Evolutionary conservation across 1,140 invertebrate species (phyloP).

Genomic region (Panagrolaimus sp.): DNA sequence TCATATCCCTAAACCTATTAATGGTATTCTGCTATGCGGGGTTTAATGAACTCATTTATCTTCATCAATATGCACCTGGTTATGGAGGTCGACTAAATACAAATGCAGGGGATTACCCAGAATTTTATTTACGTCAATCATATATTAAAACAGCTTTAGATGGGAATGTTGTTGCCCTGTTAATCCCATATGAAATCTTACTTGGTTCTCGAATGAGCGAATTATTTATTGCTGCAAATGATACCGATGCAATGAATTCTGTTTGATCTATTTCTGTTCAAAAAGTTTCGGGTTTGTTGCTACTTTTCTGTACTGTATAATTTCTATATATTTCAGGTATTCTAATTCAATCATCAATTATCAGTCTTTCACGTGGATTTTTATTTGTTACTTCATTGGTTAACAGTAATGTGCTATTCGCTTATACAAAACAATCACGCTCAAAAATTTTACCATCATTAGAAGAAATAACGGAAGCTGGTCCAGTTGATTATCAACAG

Average conservation of each 20-base stretch:
- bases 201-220: slow-evolving; percentile 83
- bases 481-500: neutral
- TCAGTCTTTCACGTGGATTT: slow-evolving; percentile 77
- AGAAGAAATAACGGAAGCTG: neutral
- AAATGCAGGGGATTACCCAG: slow-evolving; percentile 50
- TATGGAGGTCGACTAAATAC: slow-evolving; percentile 91
- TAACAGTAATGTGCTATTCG: slow-evolving; percentile 85
- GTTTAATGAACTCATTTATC: slow-evolving; percentile 62
- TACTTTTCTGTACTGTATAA: slow-evolving; percentile 2
- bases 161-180: too few relatives aligned
- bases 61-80: slow-evolving; percentile 85
- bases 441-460: neutral
- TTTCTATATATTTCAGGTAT: slow-evolving; percentile 34
- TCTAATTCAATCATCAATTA: slow-evolving; percentile 86
- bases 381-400: slow-evolving; percentile 92
- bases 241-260: slow-evolving; percentile 86
- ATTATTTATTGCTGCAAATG: slow-evolving; percentile 81
- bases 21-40: slow-evolving; percentile 55
- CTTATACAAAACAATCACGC: slow-evolving; percentile 69
- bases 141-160: slow-evolving; percentile 60
- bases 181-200: too few relatives aligned
- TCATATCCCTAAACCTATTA: slow-evolving; percentile 41
- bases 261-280: slow-evolving; percentile 62
- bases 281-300: slow-evolving; percentile 33
- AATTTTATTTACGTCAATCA: too few relatives aligned